Evolutionary conservation across 2,888 invertebrate genomes (phyloP), one percentile per base, ranked within the genome.

Genomic region (Branchellion lobata): DNA sequence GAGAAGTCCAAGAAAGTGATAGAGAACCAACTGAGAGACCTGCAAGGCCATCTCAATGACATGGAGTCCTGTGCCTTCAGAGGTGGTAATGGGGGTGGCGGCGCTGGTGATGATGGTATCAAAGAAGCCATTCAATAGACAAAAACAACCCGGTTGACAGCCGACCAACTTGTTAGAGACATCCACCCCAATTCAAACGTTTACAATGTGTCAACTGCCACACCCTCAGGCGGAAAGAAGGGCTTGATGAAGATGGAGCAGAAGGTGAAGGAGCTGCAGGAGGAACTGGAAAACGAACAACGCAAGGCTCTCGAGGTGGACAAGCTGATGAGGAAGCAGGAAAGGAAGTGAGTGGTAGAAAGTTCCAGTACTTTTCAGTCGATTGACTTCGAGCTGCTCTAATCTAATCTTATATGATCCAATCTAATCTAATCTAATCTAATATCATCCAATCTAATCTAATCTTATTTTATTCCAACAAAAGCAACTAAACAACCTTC

Each of bases 191-290:
- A n/a, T n/a, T n/a, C n/a, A n/a, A n/a, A n/a, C n/a, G n/a, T n/a
- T n/a, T n/a, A n/a, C n/a, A n/a, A n/a, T n/a, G n/a, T n/a, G n/a
- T n/a, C n/a, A n/a, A n/a, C n/a, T n/a, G n/a, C n/a, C n/a, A n/a
- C 5, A 40, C 5, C 40, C 40, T 40, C n/a, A 57, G 77, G 77
- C 14, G 77, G 77, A 31, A 97, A 97, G 92, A 96, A 96, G 90
- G 94, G 95, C 85, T 96, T 99, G 89, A 94, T 94, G 91, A 98
- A 98, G 90, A 91, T 99, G 88, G 98, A 99, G 91, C 94, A 95
- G 90, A 86, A 87, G 81, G 87, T 87, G 24, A 85, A 86, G 69
- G 87, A 87, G 82, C 84, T 88, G 65, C 88, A 88, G 82, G 84
- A 95, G 88, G 98, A 99, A 90, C 91, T 98, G 86, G 98, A 98